Evolutionary conservation across 2,888 invertebrate species (phyloP).

Genomic region (Chrysolina oricalcia): DNA sequence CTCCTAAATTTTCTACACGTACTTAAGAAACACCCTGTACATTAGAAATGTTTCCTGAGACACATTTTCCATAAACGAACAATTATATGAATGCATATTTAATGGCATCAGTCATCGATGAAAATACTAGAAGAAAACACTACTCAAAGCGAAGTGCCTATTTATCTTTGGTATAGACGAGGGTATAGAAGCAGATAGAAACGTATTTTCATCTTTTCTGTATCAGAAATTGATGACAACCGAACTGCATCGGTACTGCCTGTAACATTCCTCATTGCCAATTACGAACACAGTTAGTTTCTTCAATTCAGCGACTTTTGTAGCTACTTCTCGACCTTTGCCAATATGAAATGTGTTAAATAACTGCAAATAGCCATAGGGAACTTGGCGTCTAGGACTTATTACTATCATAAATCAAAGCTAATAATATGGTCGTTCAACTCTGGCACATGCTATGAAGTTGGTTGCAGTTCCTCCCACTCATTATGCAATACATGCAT

Average conservation of each 20-base stretch:
- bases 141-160: background rate
- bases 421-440: slow-evolving; percentile 55
- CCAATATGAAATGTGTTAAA: slow-evolving; percentile 34
- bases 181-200: no score
- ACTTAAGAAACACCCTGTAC: no score
- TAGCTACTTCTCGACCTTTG: slow-evolving; percentile 28
- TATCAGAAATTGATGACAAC: background rate
- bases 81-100: no score
- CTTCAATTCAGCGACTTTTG: slow-evolving; percentile 13
- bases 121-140: background rate
- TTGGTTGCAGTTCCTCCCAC: slow-evolving; percentile 49
- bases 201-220: background rate
- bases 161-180: no score
- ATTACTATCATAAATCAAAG: slow-evolving; percentile 52
- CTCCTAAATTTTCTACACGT: no score
- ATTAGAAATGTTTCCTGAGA: no score
- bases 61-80: no score
- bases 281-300: slow-evolving; percentile 4
- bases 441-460: slow-evolving; percentile 46
- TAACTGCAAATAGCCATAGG: slow-evolving; percentile 42
- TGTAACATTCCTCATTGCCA: slow-evolving; percentile 1
- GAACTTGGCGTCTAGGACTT: slow-evolving; percentile 39
- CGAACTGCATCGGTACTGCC: background rate
- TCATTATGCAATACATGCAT: slow-evolving; percentile 50
- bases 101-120: no score